phyloP scores from a whole-genome alignment of 2,797 vertebrate genomes.

The Tenualosa thibaudeaui region DNA sequence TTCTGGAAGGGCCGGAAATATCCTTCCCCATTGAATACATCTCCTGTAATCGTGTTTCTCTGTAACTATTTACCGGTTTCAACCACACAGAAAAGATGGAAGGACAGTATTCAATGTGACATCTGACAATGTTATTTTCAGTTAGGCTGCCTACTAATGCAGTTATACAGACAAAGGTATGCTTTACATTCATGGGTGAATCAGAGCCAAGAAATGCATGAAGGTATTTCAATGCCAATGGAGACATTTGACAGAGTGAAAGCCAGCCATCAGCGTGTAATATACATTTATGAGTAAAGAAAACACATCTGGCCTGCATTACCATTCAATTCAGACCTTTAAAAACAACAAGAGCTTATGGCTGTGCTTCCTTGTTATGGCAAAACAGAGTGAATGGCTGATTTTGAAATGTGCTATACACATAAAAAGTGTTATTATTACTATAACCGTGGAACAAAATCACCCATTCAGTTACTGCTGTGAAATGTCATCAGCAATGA shows the following conservation, averaged over 20 bases:
- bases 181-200: not conserved
- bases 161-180: not conserved
- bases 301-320: slow-evolving; percentile 44
- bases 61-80: not conserved
- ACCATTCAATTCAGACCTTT: slow-evolving; percentile 24
- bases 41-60: not conserved
- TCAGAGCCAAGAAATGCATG: not conserved
- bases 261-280: slow-evolving; percentile 17
- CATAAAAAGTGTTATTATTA: slow-evolving; percentile 11
- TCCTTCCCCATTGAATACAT: not conserved
- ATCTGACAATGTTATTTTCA: not conserved
- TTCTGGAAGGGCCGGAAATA: not conserved
- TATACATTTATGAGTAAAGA: slow-evolving; percentile 39
- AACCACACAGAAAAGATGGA: not conserved
- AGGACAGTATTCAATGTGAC: not conserved
- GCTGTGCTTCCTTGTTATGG: slow-evolving; percentile 17
- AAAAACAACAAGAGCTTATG: slow-evolving; percentile 22
- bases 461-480: not conserved
- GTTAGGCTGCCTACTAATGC: not conserved
- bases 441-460: not conserved
- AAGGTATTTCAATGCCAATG: not conserved
- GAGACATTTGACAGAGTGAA: not conserved
- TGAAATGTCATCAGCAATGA: not conserved
- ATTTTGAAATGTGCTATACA: slow-evolving; percentile 10
- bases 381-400: not conserved